phyloP scores from a whole-genome alignment of 2,113 vertebrate genomes.

The Enhydra lutris region DNA sequence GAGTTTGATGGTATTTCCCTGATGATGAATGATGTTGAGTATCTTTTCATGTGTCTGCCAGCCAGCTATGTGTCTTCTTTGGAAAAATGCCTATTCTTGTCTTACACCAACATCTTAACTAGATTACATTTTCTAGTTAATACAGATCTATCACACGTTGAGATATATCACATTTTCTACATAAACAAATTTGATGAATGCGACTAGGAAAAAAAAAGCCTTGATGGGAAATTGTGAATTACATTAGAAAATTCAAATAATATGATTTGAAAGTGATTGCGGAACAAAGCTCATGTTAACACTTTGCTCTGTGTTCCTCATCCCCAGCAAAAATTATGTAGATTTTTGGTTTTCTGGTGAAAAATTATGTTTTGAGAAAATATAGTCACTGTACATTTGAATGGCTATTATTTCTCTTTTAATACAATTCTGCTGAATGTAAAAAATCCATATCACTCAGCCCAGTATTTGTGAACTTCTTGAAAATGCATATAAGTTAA shows the following conservation, averaged over 20 bases:
- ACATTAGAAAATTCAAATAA: slow-evolving; percentile 41
- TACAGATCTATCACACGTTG: not conserved
- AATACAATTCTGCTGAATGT: slow-evolving; percentile 31
- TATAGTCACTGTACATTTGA: slow-evolving; percentile 41
- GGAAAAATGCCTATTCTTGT: not conserved
- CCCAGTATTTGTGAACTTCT: slow-evolving; percentile 54
- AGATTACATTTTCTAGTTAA: not conserved
- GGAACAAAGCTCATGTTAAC: slow-evolving; percentile 50
- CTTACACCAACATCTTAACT: not conserved
- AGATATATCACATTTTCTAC: not conserved
- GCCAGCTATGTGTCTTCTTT: not conserved
- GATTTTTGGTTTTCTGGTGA: not conserved
- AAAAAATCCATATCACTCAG: slow-evolving; percentile 17
- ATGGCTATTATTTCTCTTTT: not conserved
- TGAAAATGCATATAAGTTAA: slow-evolving; percentile 70
- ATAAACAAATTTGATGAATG: not conserved
- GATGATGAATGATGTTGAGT: not conserved
- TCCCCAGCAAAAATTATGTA: not conserved
- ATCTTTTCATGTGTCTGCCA: not conserved
- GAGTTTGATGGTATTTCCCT: not conserved
- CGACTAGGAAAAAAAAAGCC: not conserved
- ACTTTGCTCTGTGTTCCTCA: not conserved
- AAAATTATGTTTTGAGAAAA: slow-evolving; percentile 61
- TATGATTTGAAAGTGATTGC: not conserved
- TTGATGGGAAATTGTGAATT: slow-evolving; percentile 33